phyloP scores from a whole-genome alignment of 2,113 vertebrate species.

The Chloroceryle aenea region DNA sequence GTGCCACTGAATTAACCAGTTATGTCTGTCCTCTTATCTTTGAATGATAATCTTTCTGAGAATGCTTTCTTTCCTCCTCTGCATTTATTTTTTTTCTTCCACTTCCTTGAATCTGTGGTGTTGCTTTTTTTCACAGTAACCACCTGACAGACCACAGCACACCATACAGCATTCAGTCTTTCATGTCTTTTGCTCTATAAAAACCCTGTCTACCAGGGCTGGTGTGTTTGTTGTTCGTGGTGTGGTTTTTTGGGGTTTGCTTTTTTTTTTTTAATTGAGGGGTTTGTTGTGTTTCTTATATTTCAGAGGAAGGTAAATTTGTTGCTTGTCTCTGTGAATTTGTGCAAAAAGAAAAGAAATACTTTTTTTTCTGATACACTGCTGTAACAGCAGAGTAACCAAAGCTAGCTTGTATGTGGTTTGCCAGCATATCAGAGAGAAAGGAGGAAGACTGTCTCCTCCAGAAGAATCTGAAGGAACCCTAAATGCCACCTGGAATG shows the following conservation, averaged over 20 bases:
- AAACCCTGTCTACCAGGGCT: background rate
- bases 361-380: background rate
- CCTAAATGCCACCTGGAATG: background rate
- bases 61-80: background rate
- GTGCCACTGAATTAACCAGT: background rate
- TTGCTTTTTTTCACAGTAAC: background rate
- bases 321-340: background rate
- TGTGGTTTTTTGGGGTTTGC: background rate
- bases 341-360: background rate
- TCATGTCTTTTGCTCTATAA: background rate
- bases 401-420: background rate
- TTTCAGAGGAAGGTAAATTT: background rate
- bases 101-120: background rate
- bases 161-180: background rate
- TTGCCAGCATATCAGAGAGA: background rate
- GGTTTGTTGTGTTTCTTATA: background rate
- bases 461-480: background rate
- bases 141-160: background rate
- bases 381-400: background rate
- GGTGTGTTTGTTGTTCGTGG: background rate
- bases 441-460: background rate
- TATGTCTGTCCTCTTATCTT: background rate
- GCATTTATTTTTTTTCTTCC: background rate
- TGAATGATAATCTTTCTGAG: background rate
- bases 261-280: background rate